Percentiles rank a stretch among this genome's conserved stretches.
phyloP scores from a whole-genome alignment of 2,888 invertebrate species.

The Lottia scabra region DNA sequence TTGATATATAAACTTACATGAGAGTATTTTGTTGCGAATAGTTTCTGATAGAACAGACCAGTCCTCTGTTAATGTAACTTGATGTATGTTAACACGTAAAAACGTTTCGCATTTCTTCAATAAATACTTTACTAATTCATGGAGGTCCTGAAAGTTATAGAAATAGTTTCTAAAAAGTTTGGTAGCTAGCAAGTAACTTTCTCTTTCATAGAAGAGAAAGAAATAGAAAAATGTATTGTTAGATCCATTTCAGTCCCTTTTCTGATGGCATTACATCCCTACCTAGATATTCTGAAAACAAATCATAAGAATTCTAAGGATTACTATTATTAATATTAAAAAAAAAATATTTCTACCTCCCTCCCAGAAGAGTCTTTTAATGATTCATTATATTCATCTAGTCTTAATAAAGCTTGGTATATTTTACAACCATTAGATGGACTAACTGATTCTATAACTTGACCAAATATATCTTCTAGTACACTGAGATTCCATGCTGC shows the following conservation, averaged over 20 bases:
- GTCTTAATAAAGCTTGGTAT: slow-evolving; percentile 74
- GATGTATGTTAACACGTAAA: slow-evolving; percentile 53
- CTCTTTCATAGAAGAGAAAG: too few species aligned
- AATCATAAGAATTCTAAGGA: too few species aligned
- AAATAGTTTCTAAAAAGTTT: too few species aligned
- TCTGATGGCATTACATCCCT: too few species aligned
- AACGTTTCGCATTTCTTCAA: slow-evolving; percentile 50
- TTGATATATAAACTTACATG: slow-evolving; percentile 31
- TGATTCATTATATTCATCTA: slow-evolving; percentile 31
- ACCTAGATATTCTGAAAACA: too few species aligned
- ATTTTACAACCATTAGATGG: slow-evolving; percentile 87
- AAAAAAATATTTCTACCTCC: slow-evolving; percentile 24
- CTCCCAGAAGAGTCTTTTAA: slow-evolving; percentile 27
- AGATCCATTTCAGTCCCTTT: too few species aligned
- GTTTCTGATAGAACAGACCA: slow-evolving; percentile 47
- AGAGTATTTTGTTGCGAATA: slow-evolving; percentile 42
- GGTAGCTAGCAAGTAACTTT: too few species aligned
- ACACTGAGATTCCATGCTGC: slow-evolving; percentile 81
- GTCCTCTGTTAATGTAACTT: slow-evolving; percentile 44
- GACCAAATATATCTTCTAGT: slow-evolving; percentile 83
- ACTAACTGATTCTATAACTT: slow-evolving; percentile 82
- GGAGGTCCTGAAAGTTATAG: slow-evolving; percentile 42
- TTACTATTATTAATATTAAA: neutral
- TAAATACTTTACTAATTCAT: slow-evolving; percentile 42
- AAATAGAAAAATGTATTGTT: too few species aligned